Percentiles rank a stretch among this genome's conserved stretches.
These are phyloP conservation scores for Drosophila ustulata DNA, from an alignment of 2,888 invertebrate genomes.

Conservation along the genomic window DNA sequence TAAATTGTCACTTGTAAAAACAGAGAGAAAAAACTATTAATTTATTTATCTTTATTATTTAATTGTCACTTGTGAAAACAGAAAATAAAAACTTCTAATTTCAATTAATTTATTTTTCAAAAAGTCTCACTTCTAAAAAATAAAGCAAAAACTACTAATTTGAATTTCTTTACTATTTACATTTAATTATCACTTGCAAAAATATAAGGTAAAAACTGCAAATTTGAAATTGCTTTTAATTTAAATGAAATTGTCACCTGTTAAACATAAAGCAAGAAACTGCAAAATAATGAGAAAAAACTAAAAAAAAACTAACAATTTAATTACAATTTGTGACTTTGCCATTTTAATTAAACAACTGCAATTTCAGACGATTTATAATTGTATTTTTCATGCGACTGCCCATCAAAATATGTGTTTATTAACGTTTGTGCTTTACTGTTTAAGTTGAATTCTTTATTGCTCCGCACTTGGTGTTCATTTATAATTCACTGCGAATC, in stretches of 20 bases:
- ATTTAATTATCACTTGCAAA: background rate
- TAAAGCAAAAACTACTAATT: background rate
- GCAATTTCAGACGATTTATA: background rate
- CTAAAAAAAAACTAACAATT: too few relatives aligned
- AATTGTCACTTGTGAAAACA: background rate
- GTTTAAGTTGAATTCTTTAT: slow-evolving; percentile 6
- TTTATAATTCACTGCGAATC: slow-evolving; percentile 35
- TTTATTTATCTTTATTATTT: background rate
- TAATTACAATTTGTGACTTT: background rate
- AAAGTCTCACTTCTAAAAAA: too few relatives aligned
- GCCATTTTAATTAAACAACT: too few relatives aligned
- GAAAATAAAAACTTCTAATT: too few relatives aligned
- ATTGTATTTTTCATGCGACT: background rate
- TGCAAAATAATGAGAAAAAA: too few relatives aligned
- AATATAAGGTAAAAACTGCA: too few relatives aligned
- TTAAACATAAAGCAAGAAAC: too few relatives aligned
- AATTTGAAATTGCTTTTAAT: background rate
- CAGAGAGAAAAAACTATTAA: too few relatives aligned
- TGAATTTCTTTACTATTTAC: background rate
- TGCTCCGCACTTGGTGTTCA: slow-evolving; percentile 11
- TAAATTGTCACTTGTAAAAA: background rate
- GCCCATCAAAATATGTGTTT: background rate
- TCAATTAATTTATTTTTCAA: too few relatives aligned
- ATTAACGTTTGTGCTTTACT: slow-evolving; percentile 3
- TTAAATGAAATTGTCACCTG: background rate